phyloP scores from a whole-genome alignment of 2,113 vertebrate genomes.

The Dicentrarchus labrax region DNA sequence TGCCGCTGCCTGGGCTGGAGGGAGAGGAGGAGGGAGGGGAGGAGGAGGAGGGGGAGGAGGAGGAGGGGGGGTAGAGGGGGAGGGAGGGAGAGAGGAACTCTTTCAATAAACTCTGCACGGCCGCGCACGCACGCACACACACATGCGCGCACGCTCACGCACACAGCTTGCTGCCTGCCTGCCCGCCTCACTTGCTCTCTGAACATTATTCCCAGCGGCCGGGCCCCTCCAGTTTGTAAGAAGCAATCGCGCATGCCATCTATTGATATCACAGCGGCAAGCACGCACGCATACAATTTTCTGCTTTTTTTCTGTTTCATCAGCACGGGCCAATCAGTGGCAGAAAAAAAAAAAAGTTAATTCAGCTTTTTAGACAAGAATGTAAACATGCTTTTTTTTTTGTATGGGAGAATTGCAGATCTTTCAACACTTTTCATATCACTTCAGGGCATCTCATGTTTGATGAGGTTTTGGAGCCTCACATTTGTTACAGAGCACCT shows the following conservation, averaged over 20 bases:
- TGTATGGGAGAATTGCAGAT: constrained; percentile 37
- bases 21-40: constrained; percentile 57
- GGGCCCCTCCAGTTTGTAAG: constrained; percentile 62
- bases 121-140: constrained; percentile 34
- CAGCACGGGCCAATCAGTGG: constrained; percentile 28
- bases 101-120: constrained; percentile 84
- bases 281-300: constrained; percentile 41
- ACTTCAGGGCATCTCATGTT: constrained; percentile 45
- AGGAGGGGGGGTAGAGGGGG: constrained; percentile 27
- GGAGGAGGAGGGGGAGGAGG: constrained; percentile 48
- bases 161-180: constrained; percentile 38
- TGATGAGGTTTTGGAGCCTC: constrained; percentile 36
- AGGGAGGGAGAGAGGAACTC: constrained; percentile 79
- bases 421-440: constrained; percentile 61
- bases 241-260: constrained; percentile 77
- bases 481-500: constrained; percentile 47
- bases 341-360: constrained; percentile 1
- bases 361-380: constrained; percentile 40
- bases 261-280: constrained; percentile 70
- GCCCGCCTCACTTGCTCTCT: constrained; percentile 67
- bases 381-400: constrained; percentile 41
- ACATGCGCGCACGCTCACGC: constrained; percentile 16
- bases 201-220: constrained; percentile 79
- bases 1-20: constrained; percentile 81
- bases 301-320: constrained; percentile 27